These are phyloP conservation scores for Cottoperca gobio DNA, from an alignment of 2,797 vertebrate species.

Conservation along the genomic window DNA sequence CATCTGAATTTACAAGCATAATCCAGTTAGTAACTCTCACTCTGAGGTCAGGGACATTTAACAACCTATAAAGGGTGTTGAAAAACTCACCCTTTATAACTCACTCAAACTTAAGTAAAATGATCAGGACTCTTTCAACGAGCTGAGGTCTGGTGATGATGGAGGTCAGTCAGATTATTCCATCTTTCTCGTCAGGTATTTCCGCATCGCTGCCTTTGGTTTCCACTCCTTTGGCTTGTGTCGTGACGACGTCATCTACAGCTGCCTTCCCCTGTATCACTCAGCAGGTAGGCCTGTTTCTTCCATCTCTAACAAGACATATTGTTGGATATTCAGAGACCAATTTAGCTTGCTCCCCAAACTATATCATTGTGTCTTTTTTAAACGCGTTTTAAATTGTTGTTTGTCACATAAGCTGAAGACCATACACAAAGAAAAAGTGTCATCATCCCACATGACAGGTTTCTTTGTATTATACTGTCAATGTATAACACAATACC, in stretches of 20 bases:
- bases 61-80: not conserved
- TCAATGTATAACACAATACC: not conserved
- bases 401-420: too few species aligned
- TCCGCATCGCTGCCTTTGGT: constrained; percentile 88
- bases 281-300: constrained; percentile 83
- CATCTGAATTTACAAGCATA: not conserved
- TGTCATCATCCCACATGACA: not conserved
- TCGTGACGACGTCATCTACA: constrained; percentile 84
- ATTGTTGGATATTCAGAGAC: not conserved
- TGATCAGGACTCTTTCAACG: too few species aligned
- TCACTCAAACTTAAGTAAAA: too few species aligned
- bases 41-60: not conserved
- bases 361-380: not conserved
- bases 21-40: not conserved
- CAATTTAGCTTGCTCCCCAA: not conserved
- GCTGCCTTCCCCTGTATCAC: constrained; percentile 91
- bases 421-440: not conserved
- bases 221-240: constrained; percentile 87
- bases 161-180: not conserved
- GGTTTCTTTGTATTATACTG: not conserved
- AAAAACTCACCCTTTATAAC: not conserved
- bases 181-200: constrained; percentile 82
- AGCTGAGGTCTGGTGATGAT: not conserved
- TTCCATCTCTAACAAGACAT: not conserved
- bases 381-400: too few species aligned